These are phyloP conservation scores for Phoxinus phoxinus DNA, from an alignment of 2,113 vertebrate genomes.

Conservation along the genomic window DNA sequence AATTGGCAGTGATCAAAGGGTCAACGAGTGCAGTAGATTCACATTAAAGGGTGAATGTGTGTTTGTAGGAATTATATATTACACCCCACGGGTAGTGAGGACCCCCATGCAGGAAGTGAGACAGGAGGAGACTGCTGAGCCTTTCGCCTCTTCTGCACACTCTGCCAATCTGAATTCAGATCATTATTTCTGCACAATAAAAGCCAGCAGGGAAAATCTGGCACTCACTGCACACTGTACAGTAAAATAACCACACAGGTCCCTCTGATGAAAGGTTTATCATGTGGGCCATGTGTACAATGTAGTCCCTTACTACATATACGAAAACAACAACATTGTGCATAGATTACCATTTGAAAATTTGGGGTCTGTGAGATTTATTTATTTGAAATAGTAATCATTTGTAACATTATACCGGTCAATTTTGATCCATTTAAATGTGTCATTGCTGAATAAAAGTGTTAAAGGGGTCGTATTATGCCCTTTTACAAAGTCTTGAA, in stretches of 20 bases:
- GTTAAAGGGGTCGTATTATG: too few species aligned
- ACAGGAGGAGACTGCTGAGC: conserved; percentile 5
- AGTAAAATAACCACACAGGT: not conserved
- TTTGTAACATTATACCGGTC: too few species aligned
- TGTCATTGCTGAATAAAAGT: too few species aligned
- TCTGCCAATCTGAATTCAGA: conserved; percentile 9
- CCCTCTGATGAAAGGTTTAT: not conserved
- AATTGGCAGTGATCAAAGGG: not conserved
- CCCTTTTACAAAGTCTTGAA: too few species aligned
- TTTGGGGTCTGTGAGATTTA: too few species aligned
- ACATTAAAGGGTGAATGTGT: not conserved
- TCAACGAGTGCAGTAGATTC: not conserved
- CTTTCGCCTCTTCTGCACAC: not conserved
- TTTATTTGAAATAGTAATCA: too few species aligned
- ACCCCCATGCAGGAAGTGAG: conserved; percentile 5
- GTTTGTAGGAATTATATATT: conserved; percentile 5
- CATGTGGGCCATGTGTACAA: not conserved
- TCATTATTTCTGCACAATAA: conserved; percentile 22
- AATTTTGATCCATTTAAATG: too few species aligned
- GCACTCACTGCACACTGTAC: not conserved
- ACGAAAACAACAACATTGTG: not conserved
- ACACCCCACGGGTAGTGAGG: not conserved
- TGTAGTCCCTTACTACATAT: not conserved
- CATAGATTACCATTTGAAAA: not conserved
- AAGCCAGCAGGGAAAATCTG: conserved; percentile 1